A percentile compares a stretch with the other conserved stretches of the same genome.
Evolutionary conservation across 2,113 vertebrate species (phyloP).

Genomic region (Synodontis membranacea): DNA sequence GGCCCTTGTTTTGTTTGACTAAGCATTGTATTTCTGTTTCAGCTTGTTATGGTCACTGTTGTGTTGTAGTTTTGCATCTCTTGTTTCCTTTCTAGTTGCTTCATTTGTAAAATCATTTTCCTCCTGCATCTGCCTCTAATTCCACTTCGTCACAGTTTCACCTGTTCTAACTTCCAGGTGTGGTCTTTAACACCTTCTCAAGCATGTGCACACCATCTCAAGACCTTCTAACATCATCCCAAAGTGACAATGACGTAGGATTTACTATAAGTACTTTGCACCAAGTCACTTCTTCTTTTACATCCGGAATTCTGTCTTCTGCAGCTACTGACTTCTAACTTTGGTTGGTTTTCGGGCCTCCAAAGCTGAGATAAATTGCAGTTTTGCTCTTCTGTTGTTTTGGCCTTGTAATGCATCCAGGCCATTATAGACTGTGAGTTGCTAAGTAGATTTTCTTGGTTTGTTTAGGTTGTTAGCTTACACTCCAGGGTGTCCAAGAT

Average conservation of each 20-base stretch:
- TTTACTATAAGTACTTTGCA: not conserved
- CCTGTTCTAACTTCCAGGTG: not conserved
- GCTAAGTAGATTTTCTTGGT: not conserved
- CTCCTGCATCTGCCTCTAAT: too few relatives aligned
- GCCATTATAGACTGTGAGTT: not conserved
- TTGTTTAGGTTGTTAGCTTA: not conserved
- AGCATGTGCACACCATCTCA: not conserved
- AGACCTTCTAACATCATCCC: not conserved
- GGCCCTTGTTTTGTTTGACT: too few relatives aligned
- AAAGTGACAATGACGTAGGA: not conserved
- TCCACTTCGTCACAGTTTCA: too few relatives aligned
- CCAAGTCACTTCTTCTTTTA: not conserved
- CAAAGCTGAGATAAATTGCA: not conserved
- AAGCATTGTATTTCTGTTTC: too few relatives aligned
- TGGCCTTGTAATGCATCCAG: not conserved
- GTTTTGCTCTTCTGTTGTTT: not conserved
- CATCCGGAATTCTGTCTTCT: not conserved
- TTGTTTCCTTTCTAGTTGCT: too few relatives aligned
- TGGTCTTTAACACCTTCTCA: not conserved
- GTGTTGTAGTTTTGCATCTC: too few relatives aligned
- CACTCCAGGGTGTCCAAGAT: not conserved
- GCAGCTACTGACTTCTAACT: too few relatives aligned
- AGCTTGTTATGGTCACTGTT: too few relatives aligned
- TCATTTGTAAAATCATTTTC: too few relatives aligned
- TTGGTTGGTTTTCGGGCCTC: too few relatives aligned